These are phyloP conservation scores for Spongilla lacustris DNA, from an alignment of 37 sponge, comb jelly and placozoan genomes.

Conservation along the genomic window DNA sequence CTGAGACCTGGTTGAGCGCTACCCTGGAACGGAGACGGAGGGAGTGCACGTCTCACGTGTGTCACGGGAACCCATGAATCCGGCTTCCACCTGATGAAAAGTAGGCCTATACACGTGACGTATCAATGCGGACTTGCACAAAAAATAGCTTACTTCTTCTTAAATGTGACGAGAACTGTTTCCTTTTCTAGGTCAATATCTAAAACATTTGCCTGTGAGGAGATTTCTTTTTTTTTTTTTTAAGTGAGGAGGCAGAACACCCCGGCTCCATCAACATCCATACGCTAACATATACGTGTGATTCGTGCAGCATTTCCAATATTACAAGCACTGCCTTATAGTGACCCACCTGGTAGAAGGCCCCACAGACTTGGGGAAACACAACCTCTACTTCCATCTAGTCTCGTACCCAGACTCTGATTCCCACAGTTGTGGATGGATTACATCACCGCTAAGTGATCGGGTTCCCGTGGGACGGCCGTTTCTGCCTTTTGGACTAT, in stretches of 20 bases:
- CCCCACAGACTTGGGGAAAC: constrained; percentile 77
- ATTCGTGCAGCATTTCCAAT: background rate
- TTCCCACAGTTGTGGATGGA: too few species aligned
- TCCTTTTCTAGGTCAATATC: constrained; percentile 42
- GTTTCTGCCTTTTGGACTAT: too few species aligned
- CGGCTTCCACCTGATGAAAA: constrained; percentile 61
- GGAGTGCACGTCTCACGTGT: constrained; percentile 28
- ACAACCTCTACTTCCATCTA: constrained; percentile 74
- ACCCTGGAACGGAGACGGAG: constrained; percentile 1
- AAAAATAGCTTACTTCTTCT: constrained; percentile 47
- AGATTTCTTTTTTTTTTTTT: background rate
- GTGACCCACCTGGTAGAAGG: constrained; percentile 69
- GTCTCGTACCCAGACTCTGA: too few species aligned
- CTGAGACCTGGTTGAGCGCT: constrained; percentile 26
- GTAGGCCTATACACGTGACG: background rate
- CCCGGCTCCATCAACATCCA: too few species aligned
- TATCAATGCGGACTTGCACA: background rate
- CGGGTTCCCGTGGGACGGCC: too few species aligned
- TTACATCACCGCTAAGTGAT: too few species aligned
- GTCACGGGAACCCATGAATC: constrained; percentile 37
- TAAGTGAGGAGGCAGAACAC: too few species aligned
- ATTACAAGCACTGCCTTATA: background rate
- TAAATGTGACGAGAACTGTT: constrained; percentile 46
- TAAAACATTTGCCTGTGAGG: constrained; percentile 46
- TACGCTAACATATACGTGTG: too few species aligned